Evolutionary conservation across 2,113 vertebrate genomes (phyloP).

Genomic region (Nannospalax galili): DNA sequence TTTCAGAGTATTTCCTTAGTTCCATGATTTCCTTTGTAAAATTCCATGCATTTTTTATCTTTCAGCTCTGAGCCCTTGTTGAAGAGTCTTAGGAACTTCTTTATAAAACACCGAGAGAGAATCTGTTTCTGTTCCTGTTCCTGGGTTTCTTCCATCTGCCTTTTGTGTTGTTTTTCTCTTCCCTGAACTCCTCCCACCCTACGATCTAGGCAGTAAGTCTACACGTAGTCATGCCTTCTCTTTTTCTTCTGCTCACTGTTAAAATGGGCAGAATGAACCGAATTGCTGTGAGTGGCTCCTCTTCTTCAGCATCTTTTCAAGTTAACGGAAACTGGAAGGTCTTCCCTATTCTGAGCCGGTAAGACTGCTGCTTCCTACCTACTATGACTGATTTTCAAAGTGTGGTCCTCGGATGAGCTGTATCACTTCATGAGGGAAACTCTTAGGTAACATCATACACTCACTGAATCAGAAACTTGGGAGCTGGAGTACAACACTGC

Average conservation of each 20-base stretch:
- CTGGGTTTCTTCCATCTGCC: background rate
- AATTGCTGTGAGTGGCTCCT: background rate
- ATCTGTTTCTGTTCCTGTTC: constrained; percentile 8
- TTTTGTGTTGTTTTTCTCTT: background rate
- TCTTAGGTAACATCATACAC: background rate
- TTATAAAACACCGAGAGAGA: background rate
- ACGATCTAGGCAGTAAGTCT: background rate
- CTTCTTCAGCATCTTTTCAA: background rate
- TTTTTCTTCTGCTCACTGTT: background rate
- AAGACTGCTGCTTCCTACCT: background rate
- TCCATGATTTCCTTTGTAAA: background rate
- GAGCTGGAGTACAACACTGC: fast-evolving
- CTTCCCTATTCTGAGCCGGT: background rate
- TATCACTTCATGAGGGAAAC: background rate
- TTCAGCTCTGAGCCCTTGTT: background rate
- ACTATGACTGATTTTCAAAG: background rate
- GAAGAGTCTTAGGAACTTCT: background rate
- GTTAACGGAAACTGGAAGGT: background rate
- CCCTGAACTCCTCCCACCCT: background rate
- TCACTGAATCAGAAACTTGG: background rate
- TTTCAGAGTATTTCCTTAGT: constrained; percentile 15
- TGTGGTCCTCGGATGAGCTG: background rate
- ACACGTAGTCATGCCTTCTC: background rate
- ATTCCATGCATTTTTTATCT: background rate
- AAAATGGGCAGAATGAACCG: background rate